Evolutionary conservation across 2,797 vertebrate genomes (phyloP).

Genomic region (Gymnoscopelus braueri): DNA sequence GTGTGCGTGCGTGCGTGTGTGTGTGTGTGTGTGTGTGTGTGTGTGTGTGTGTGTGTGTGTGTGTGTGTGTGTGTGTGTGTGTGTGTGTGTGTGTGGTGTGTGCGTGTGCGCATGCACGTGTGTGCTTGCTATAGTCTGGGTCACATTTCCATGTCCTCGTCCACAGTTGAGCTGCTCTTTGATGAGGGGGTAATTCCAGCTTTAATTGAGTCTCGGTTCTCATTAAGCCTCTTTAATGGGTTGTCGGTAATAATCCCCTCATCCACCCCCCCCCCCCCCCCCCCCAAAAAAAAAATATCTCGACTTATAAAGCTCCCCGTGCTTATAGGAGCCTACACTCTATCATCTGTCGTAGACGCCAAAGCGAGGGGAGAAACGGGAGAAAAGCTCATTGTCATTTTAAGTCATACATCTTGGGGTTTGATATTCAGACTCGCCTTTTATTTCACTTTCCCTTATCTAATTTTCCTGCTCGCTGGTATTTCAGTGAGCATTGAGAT

Average conservation of each 20-base stretch:
- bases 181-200: conserved; percentile 81
- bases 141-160: conserved; percentile 70
- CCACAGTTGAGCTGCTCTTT: conserved; percentile 77
- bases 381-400: conserved; percentile 55
- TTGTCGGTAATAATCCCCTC: conserved; percentile 79
- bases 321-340: conserved; percentile 48
- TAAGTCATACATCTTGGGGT: conserved; percentile 37
- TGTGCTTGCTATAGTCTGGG: conserved; percentile 40
- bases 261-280: conserved; percentile 68
- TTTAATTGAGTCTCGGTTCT: conserved; percentile 83
- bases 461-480: neutral
- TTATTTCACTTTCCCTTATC: conserved; percentile 19
- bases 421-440: conserved; percentile 50
- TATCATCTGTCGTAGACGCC: conserved; percentile 50
- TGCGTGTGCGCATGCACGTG: neutral
- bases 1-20: neutral
- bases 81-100: neutral
- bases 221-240: conserved; percentile 81
- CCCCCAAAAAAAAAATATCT: conserved; percentile 57
- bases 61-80: neutral
- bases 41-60: conserved; percentile 1
- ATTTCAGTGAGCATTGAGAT: neutral
- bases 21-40: conserved; percentile 2
- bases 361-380: conserved; percentile 46
- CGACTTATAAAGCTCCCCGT: conserved; percentile 63